Percentiles rank a stretch among this genome's conserved stretches.
Evolutionary conservation across 2,113 vertebrate genomes (phyloP).

Genomic region (Aegotheles bennettii): DNA sequence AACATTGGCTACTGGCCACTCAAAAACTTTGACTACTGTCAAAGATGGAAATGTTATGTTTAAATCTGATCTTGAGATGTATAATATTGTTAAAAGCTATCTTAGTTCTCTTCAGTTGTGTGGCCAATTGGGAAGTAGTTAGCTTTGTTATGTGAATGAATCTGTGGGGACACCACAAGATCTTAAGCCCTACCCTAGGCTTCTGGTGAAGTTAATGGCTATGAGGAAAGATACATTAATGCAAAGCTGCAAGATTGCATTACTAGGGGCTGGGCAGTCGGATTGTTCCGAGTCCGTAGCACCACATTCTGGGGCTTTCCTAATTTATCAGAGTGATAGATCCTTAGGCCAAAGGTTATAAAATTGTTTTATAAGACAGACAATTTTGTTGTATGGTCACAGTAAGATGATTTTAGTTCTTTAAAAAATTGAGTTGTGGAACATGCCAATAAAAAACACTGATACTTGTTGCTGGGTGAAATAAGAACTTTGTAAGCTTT

Average conservation of each 20-base stretch:
- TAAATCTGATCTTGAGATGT: background rate
- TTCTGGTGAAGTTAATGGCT: background rate
- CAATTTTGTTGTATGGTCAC: background rate
- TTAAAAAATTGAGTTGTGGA: background rate
- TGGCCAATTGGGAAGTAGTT: background rate
- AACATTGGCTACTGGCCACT: background rate
- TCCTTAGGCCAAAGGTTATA: background rate
- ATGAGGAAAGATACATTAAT: background rate
- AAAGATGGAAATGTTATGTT: background rate
- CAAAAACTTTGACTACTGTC: background rate
- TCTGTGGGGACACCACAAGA: background rate
- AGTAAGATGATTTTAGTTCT: background rate
- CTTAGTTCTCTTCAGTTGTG: fast-evolving
- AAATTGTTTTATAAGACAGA: background rate
- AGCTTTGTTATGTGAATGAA: background rate
- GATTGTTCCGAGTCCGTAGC: background rate
- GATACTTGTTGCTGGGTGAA: background rate
- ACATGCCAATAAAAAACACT: background rate
- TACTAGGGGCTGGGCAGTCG: background rate
- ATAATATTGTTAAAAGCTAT: background rate
- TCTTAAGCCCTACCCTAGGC: fast-evolving
- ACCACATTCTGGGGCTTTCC: background rate
- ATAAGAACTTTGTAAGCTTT: background rate
- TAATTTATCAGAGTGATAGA: background rate
- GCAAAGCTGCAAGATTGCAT: background rate